Conservation (phyloP, 2,113 vertebrate genomes). For the Pyxicephalus adspersus region DNA sequence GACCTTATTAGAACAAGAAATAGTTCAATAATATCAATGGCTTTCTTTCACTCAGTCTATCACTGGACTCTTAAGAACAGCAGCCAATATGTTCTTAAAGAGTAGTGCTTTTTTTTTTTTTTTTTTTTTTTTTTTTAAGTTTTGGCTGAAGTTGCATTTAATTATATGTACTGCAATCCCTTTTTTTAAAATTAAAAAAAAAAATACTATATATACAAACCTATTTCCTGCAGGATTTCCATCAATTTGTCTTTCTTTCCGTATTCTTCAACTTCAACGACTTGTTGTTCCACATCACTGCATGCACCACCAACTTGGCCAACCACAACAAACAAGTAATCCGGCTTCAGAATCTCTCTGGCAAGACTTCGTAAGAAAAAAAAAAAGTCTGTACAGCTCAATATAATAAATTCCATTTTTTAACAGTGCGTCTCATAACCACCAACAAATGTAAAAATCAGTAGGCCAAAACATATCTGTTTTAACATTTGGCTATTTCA, state of each 20-base stretch:
- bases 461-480: too few relatives aligned
- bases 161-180: neutral
- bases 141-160: neutral
- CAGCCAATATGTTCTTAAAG: too few relatives aligned
- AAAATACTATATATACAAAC: conserved; percentile 65
- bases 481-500: too few relatives aligned
- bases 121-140: neutral
- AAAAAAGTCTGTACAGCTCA: neutral
- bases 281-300: conserved; percentile 84
- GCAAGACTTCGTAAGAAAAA: conserved; percentile 75
- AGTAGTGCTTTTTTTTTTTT: neutral
- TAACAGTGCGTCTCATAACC: too few relatives aligned
- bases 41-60: too few relatives aligned
- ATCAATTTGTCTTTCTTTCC: conserved; percentile 86
- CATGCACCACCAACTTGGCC: conserved; percentile 91
- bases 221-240: conserved; percentile 79
- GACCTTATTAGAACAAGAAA: too few relatives aligned
- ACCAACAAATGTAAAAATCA: too few relatives aligned
- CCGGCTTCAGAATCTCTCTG: conserved; percentile 79
- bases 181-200: neutral
- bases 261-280: conserved; percentile 82
- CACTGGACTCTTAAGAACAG: too few relatives aligned
- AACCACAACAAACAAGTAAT: conserved; percentile 91
- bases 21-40: too few relatives aligned
- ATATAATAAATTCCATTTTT: too few relatives aligned